Evolutionary conservation across 1,140 invertebrate species (phyloP).

Genomic region (Drosophila miranda): DNA sequence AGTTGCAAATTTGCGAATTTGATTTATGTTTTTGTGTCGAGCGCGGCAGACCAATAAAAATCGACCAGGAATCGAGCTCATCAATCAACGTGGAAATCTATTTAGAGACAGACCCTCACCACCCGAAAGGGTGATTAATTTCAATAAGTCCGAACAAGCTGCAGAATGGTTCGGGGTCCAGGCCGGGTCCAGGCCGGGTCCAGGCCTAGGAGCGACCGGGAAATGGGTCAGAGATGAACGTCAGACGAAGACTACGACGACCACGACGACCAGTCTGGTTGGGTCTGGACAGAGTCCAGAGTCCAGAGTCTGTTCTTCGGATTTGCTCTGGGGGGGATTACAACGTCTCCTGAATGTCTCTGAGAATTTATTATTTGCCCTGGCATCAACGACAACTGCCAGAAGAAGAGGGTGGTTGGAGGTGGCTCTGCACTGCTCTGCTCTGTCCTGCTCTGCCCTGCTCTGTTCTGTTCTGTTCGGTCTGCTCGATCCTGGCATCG

Average conservation of each 20-base stretch:
- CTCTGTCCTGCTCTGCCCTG: background rate
- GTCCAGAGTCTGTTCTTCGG: background rate
- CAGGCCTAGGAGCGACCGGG: constrained; percentile 32
- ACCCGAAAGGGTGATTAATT: constrained; percentile 70
- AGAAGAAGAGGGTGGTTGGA: constrained; percentile 24
- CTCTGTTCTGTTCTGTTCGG: background rate
- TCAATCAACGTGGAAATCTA: constrained; percentile 61
- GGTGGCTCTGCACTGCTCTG: constrained; percentile 20
- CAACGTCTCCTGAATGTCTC: constrained; percentile 76
- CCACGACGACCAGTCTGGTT: constrained; percentile 15
- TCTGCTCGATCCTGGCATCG: constrained; percentile 34
- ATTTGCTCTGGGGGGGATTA: constrained; percentile 49
- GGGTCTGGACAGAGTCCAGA: background rate
- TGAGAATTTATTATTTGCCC: constrained; percentile 77
- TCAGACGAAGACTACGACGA: too few relatives aligned
- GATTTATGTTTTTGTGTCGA: constrained; percentile 25
- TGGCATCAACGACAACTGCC: constrained; percentile 65
- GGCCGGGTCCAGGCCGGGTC: too few relatives aligned
- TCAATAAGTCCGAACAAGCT: constrained; percentile 69
- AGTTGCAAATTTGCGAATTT: constrained; percentile 39
- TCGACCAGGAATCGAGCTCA: constrained; percentile 55
- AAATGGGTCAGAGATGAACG: constrained; percentile 60
- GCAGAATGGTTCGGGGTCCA: background rate
- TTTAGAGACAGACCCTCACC: constrained; percentile 23
- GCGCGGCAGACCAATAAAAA: constrained; percentile 5